A percentile compares a stretch with the other conserved stretches of the same genome.
phyloP scores from a whole-genome alignment of 2,888 invertebrate species.

The Pseudolycoriella hygida region DNA sequence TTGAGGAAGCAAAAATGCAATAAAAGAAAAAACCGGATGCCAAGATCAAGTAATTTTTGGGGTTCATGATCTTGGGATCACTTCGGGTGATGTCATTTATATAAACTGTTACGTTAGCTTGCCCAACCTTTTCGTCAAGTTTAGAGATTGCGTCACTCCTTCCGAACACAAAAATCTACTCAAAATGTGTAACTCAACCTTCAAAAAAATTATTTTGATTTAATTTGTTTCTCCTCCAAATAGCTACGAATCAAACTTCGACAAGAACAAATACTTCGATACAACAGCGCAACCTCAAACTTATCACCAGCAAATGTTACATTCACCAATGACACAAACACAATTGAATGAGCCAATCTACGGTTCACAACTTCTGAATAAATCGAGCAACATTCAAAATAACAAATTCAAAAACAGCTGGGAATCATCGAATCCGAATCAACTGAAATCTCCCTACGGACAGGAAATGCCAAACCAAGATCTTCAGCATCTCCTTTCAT shows the following conservation, averaged over 20 bases:
- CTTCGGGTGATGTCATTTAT: no score
- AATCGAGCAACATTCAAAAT: conserved; percentile 15
- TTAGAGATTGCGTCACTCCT: no score
- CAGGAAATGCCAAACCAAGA: conserved; percentile 22
- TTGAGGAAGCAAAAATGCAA: no score
- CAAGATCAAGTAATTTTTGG: no score
- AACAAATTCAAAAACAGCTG: conserved; percentile 20
- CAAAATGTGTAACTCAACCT: no score
- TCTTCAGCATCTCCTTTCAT: conserved; percentile 15
- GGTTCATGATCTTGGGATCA: no score
- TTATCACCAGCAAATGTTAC: conserved; percentile 11
- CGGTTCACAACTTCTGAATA: conserved; percentile 26
- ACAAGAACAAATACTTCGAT: background rate
- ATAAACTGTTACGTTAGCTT: no score
- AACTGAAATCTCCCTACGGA: conserved; percentile 35
- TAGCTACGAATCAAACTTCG: background rate
- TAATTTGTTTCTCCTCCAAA: no score
- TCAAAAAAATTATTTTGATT: no score
- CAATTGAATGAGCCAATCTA: conserved; percentile 32
- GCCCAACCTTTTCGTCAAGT: no score
- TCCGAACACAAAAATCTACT: no score
- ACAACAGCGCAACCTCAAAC: background rate
- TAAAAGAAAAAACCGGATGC: no score
- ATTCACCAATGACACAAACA: conserved; percentile 27
- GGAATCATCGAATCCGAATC: conserved; percentile 27